Evolutionary conservation across 1,140 invertebrate species (phyloP).

Genomic region (Ganaspis sp.): DNA sequence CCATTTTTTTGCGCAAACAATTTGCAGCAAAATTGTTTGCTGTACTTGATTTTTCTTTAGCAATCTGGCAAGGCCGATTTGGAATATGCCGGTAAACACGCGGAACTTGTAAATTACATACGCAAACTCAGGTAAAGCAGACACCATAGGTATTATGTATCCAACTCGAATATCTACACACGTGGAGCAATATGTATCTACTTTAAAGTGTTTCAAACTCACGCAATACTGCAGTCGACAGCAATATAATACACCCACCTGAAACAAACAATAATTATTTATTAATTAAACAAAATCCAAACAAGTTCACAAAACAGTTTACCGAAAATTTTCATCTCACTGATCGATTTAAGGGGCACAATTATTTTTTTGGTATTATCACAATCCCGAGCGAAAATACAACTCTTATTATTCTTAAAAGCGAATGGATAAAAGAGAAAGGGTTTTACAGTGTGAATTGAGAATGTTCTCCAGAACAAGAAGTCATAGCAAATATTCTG

Average conservation of each 20-base stretch:
- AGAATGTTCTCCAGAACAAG: background rate
- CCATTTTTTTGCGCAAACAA: background rate
- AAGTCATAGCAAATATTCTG: background rate
- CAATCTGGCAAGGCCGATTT: conserved; percentile 24
- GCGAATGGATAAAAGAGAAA: background rate
- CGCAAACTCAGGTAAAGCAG: background rate
- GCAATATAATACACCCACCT: conserved; percentile 30
- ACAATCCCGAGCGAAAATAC: conserved; percentile 40
- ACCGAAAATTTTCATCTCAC: conserved; percentile 40
- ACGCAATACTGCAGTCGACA: conserved; percentile 20
- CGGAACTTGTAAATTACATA: conserved; percentile 53
- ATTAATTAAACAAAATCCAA: conserved; percentile 36
- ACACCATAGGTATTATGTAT: background rate
- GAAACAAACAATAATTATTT: conserved; percentile 43
- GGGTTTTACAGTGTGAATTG: background rate
- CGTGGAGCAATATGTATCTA: conserved; percentile 34
- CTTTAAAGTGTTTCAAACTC: conserved; percentile 36
- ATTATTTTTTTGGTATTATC: background rate
- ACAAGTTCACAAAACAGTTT: conserved; percentile 38
- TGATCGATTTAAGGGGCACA: conserved; percentile 6
- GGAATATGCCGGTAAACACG: conserved; percentile 44
- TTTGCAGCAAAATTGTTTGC: background rate
- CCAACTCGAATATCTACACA: conserved; percentile 34
- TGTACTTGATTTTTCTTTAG: background rate
- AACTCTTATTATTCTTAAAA: conserved; percentile 32